phyloP scores from a whole-genome alignment of 2,113 vertebrate species.

The Silurus glanis region DNA sequence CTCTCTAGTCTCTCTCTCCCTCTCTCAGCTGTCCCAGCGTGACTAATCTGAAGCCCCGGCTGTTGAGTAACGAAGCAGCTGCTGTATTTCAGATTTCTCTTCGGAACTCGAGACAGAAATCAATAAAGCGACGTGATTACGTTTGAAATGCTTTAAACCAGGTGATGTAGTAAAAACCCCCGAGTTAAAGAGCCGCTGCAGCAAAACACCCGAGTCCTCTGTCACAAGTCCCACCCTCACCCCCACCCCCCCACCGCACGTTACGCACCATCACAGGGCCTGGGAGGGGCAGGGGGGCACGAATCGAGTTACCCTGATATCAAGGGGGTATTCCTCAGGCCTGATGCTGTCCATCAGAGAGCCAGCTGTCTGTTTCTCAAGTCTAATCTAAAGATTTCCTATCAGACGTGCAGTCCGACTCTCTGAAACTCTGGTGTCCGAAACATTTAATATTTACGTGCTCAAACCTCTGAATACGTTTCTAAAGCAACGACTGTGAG shows the following conservation, averaged over 20 bases:
- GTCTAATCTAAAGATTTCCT: neutral
- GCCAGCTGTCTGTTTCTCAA: neutral
- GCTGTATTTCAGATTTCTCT: conserved; percentile 24
- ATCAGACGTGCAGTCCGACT: neutral
- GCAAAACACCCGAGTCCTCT: neutral
- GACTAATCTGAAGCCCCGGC: conserved; percentile 33
- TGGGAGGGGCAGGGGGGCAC: conserved; percentile 38
- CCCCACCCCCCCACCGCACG: too few species aligned
- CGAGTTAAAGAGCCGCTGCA: neutral
- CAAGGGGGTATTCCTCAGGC: conserved; percentile 59
- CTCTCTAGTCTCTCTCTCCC: neutral
- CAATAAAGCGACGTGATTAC: neutral
- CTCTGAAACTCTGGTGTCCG: too few species aligned
- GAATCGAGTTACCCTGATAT: conserved; percentile 59
- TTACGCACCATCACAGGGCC: conserved; percentile 22
- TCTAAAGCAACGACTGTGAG: neutral
- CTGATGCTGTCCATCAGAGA: conserved; percentile 48
- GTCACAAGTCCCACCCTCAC: neutral
- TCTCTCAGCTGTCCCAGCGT: conserved; percentile 12
- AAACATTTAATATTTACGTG: neutral
- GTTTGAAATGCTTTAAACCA: neutral
- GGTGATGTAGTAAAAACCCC: neutral
- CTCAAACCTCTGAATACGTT: neutral
- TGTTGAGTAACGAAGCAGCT: conserved; percentile 23
- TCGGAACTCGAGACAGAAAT: conserved; percentile 1